These are phyloP conservation scores for Brachypodius melanocephalos DNA, from an alignment of 2,113 vertebrate genomes.

Conservation along the genomic window DNA sequence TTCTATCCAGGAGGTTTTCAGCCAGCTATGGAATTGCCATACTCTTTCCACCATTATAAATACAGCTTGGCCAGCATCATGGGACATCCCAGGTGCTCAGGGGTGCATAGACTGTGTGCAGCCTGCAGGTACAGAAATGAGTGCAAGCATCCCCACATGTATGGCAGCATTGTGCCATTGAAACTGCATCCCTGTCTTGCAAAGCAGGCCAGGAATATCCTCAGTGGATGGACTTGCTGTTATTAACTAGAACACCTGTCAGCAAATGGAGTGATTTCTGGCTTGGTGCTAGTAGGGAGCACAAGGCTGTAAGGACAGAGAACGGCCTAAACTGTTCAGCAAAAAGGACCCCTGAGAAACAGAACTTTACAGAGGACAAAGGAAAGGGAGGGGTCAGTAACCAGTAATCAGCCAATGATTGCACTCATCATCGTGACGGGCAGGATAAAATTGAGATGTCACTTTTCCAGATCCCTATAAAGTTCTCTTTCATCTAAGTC, in stretches of 20 bases:
- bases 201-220: constrained; percentile 12
- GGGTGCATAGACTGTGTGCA: not conserved
- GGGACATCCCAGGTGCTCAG: not conserved
- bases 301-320: constrained; percentile 14
- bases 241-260: constrained; percentile 40
- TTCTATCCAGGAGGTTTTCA: not conserved
- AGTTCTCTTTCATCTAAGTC: constrained; percentile 31
- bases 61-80: accelerated
- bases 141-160: not conserved
- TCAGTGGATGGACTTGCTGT: not conserved
- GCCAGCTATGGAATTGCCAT: not conserved
- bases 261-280: not conserved
- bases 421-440: not conserved
- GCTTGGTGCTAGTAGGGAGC: not conserved
- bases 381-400: not conserved
- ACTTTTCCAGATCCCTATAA: constrained; percentile 12
- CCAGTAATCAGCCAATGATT: not conserved
- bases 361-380: not conserved
- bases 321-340: constrained; percentile 2
- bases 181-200: not conserved
- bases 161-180: not conserved
- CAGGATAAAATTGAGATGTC: constrained; percentile 24
- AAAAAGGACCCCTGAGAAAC: not conserved
- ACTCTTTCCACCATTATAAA: not conserved
- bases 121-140: not conserved